These are phyloP conservation scores for Calosoma granatense DNA, from an alignment of 1,140 invertebrate genomes.

Conservation along the genomic window DNA sequence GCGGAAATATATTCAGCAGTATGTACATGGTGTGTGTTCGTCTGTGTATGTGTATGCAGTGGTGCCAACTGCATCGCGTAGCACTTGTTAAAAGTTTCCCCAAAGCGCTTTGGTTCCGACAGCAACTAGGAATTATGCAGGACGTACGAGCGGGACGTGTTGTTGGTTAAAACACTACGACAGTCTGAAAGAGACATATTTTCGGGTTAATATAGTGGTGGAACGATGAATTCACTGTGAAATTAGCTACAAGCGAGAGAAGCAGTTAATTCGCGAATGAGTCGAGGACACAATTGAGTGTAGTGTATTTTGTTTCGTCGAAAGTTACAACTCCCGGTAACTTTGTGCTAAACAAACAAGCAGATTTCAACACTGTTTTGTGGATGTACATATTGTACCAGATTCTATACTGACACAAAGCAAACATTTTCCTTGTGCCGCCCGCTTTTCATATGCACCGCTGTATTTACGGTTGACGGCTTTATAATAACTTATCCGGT, in stretches of 20 bases:
- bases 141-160: background rate
- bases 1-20: background rate
- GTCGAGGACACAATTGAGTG: background rate
- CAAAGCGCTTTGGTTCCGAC: background rate
- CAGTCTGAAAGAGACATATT: background rate
- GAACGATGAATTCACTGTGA: too few species aligned
- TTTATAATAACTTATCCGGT: too few species aligned
- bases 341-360: background rate
- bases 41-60: background rate
- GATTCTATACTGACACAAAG: background rate
- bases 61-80: background rate
- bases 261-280: background rate
- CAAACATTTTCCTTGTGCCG: background rate
- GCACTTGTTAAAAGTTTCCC: background rate
- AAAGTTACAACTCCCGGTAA: background rate
- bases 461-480: too few species aligned
- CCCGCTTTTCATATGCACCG: too few species aligned
- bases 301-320: too few species aligned
- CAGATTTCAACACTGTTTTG: background rate
- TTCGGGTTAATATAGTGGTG: background rate
- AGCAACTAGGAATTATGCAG: background rate
- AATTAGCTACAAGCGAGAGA: background rate
- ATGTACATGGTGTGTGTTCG: too few species aligned
- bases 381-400: background rate
- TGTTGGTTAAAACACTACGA: background rate